Base-by-base conservation (phyloP, 2,888 invertebrate genomes). In the Bellardia bayeri region DNA sequence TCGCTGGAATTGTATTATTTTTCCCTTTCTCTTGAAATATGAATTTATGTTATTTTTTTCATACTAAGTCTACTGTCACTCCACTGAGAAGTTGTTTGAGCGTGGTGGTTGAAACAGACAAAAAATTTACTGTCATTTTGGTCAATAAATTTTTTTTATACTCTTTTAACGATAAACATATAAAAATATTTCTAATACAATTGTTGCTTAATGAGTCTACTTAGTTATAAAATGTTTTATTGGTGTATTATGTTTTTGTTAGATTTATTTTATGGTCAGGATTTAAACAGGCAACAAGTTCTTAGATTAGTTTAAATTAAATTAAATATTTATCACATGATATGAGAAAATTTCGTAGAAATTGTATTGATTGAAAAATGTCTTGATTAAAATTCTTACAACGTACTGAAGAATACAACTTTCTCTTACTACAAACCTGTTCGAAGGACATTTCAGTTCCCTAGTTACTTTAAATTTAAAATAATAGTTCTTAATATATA, bases 1-100 rank as follows among this genome's bases (percentile, higher is more conserved):
- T 89, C 86, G 82, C 71, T 76, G 30, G 30, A 72, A 83, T 72
- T 83, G 64, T 81, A 74, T 74, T 74, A 74, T 54, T 74, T 49
- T 30, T 23, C 56, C 23, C 30, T 51, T 66, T 3, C 14, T 40
- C 14, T 23, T 16, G 23, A 66, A 71, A 51, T 9, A 42, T 13
- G 30, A 64, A 64, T 72, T 72, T 64, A 49, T 71, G 51, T n/a
- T 82, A 16, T 40, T 33, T 75, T 30, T 61, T n/a, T 42, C 16
- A 37, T 0, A 14, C 64, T 40, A 54, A 6, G 23, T 45, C 4
- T 6, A 37, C 40, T 37, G 51, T 13, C 30, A 58, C 33, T 58
- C 58, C n/a, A 33, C 8, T 56, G 4, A 56, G 23, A 9, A 23
- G 2, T 11, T 9, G 9, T 3, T 16, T 23, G 37, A 0, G 4